A percentile compares a stretch with the other conserved stretches of the same genome.
phyloP scores from a whole-genome alignment of 1,140 invertebrate species.

The Forficula auricularia region DNA sequence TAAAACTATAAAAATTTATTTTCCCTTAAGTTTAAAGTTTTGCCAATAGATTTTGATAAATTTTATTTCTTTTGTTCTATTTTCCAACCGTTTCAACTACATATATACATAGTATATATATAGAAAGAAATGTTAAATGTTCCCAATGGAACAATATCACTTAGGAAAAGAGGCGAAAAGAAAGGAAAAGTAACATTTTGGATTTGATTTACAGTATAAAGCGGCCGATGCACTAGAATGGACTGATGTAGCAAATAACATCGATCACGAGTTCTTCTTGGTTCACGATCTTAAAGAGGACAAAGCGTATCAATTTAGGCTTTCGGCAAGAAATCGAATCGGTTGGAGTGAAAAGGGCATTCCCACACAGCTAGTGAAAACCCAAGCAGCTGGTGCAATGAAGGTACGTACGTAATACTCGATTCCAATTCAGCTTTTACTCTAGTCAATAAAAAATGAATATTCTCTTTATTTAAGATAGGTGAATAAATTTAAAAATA shows the following conservation, averaged over 20 bases:
- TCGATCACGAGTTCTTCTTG: constrained; percentile 85
- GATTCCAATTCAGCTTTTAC: not conserved
- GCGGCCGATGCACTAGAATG: constrained; percentile 52
- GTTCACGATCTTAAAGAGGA: constrained; percentile 57
- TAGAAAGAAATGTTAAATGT: too few species aligned
- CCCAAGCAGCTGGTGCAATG: constrained; percentile 31
- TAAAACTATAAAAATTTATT: too few species aligned
- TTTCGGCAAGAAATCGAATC: constrained; percentile 76
- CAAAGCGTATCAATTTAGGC: constrained; percentile 70
- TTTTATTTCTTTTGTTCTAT: constrained; percentile 1
- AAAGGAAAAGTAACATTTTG: too few species aligned
- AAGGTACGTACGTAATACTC: constrained; percentile 17
- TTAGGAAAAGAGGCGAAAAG: too few species aligned
- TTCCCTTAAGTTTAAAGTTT: constrained; percentile 18
- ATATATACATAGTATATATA: too few species aligned
- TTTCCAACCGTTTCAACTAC: not conserved
- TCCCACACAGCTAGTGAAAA: constrained; percentile 48
- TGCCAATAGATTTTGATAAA: not conserved
- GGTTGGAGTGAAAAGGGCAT: constrained; percentile 79
- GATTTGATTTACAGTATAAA: constrained; percentile 1
- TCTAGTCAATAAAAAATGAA: constrained; percentile 7
- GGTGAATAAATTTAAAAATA: not conserved
- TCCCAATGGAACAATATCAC: too few species aligned
- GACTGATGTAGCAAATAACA: constrained; percentile 70
- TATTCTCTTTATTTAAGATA: not conserved